Percentiles rank a stretch among this genome's conserved stretches.
Evolutionary conservation across 2,113 vertebrate genomes (phyloP).

Genomic region (Psammodynastes pulverulentus): DNA sequence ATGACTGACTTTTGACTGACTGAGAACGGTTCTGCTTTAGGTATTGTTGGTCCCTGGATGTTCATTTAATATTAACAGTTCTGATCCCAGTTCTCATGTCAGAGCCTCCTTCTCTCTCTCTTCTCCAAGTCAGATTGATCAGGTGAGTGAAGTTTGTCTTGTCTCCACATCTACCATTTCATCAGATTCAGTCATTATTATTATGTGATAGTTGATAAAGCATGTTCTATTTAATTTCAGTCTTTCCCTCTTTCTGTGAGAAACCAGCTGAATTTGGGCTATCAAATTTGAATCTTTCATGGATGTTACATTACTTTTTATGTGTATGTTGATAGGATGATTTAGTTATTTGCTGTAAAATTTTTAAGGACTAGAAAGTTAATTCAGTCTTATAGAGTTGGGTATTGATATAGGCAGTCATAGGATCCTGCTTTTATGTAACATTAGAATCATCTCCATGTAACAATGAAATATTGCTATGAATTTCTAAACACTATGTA

Average conservation of each 20-base stretch:
- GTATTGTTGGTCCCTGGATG: conserved; percentile 87
- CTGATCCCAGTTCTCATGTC: conserved; percentile 74
- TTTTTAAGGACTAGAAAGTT: background rate
- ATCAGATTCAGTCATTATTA: too few relatives aligned
- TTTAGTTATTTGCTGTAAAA: background rate
- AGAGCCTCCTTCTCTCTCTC: conserved; percentile 81
- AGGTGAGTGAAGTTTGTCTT: conserved; percentile 60
- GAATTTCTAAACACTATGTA: background rate
- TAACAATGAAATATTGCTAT: background rate
- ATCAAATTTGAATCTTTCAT: background rate
- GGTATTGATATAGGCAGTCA: background rate
- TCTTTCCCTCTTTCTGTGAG: background rate
- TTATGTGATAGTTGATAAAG: background rate
- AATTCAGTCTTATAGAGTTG: background rate
- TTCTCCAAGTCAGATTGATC: conserved; percentile 80
- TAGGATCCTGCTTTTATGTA: background rate
- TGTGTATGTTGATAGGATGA: background rate
- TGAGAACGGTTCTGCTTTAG: conserved; percentile 62
- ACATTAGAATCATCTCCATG: background rate
- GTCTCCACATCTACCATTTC: background rate
- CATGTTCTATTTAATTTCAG: background rate
- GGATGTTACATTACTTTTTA: too few relatives aligned
- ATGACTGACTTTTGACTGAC: conserved; percentile 11
- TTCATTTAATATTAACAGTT: conserved; percentile 74
- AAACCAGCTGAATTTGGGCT: background rate